phyloP scores from a whole-genome alignment of 2,113 vertebrate genomes.

The Macrotis lagotis region DNA sequence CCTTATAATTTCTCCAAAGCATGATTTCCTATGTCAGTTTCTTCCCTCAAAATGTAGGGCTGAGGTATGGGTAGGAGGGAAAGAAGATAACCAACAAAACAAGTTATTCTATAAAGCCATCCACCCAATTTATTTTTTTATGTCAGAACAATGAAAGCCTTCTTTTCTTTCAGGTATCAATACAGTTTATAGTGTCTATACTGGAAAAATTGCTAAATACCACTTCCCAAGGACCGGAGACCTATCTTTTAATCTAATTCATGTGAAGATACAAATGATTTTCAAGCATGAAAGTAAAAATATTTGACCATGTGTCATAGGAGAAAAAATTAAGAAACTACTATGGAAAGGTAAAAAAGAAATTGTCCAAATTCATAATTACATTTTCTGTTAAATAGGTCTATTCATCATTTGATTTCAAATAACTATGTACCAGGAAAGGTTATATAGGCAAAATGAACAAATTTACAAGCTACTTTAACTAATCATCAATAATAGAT shows the following conservation, averaged over 20 bases:
- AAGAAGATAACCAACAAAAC: not conserved
- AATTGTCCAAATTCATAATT: not conserved
- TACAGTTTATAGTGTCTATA: conserved; percentile 26
- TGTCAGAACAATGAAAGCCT: conserved; percentile 47
- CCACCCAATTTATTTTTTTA: conserved; percentile 9
- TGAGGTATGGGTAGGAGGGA: not conserved
- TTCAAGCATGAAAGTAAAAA: conserved; percentile 16
- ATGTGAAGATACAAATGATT: conserved; percentile 3
- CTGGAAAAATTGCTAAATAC: not conserved
- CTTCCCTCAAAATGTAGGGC: conserved; percentile 33
- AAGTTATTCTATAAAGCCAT: not conserved
- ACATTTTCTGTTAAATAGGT: not conserved
- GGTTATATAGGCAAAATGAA: not conserved
- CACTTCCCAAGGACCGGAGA: not conserved
- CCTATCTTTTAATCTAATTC: conserved; percentile 1
- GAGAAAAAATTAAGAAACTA: not conserved
- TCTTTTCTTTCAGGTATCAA: conserved; percentile 39
- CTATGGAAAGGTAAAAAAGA: conserved; percentile 12
- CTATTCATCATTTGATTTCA: not conserved
- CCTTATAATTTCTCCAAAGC: conserved; percentile 39
- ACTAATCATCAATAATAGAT: conserved; percentile 33
- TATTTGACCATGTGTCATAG: not conserved
- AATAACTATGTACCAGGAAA: conserved; percentile 13
- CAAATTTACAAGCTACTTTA: not conserved
- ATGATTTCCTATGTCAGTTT: conserved; percentile 52